Evolutionary conservation across 2,113 vertebrate genomes (phyloP), one percentile per base, ranked within the genome.

Genomic region (Nematolebias whitei): DNA sequence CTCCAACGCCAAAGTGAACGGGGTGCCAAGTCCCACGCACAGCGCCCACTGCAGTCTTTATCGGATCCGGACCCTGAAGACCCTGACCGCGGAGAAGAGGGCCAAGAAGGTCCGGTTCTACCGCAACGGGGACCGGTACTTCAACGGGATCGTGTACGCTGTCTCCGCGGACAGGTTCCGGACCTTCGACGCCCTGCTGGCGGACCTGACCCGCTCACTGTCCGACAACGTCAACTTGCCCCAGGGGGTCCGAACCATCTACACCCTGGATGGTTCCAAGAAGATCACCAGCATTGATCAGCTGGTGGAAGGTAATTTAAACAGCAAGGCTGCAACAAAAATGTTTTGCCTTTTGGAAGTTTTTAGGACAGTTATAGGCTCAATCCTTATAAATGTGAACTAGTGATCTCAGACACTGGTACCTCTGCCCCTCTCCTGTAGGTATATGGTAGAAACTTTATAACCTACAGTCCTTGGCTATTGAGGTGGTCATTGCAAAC

Each of bases 21-120:
- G 98, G 32, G 89, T 98, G 15, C 93, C 91, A 40, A 99, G 98
- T 65, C 97, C 98, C 2, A 95, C 96, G 18, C 98, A 99, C 89
- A 99, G 98, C 80, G 97, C 98, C 38, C 96, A 98, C 90, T 99
- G 97, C 93, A 99, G 96, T 88, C 95, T 99, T 82, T 99, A 96
- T 83, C 93, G 96, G 63, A 96, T 96, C 76, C 95, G 97, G n/a
- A 99, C 96, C 7, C 92, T 99, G 70, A 96, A 97, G 90, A 94
- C 96, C 2, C 95, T 99, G 74, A 97, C 94, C 57, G 93, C 93
- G 0, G 98, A 99, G 91, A 99, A 98, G 80, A 95, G 95, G 62
- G 98, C 98, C 75, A 98, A 95, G 92, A 99, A 99, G 76, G 97
- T 99, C 20, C 96, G 96, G 29, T 98, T 99, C 92, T 99, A 98